Conservation (phyloP, 1,140 invertebrate species). For the Conopomorpha cramerella region DNA sequence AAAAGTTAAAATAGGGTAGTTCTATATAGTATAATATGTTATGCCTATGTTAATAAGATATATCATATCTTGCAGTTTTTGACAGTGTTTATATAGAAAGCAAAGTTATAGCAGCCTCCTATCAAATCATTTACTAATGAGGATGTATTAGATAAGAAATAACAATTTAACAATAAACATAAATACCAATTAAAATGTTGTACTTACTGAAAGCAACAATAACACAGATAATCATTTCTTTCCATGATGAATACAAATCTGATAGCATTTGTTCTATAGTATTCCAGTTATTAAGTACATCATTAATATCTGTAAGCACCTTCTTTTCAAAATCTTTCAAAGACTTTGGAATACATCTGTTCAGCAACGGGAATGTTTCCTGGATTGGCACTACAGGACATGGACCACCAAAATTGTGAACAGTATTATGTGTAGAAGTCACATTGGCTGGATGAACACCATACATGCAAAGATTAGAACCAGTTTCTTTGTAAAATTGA, state of each 20-base stretch:
- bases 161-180: too few species aligned
- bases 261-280: slow-evolving; percentile 84
- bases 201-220: slow-evolving; percentile 80
- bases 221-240: slow-evolving; percentile 80
- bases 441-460: slow-evolving; percentile 66
- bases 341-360: slow-evolving; percentile 82
- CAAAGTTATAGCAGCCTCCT: too few species aligned
- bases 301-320: slow-evolving; percentile 75
- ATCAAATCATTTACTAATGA: too few species aligned
- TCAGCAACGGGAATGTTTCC: slow-evolving; percentile 77
- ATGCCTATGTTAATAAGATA: too few species aligned
- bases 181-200: too few species aligned
- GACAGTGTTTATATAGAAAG: too few species aligned
- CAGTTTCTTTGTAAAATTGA: slow-evolving; percentile 74
- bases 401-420: slow-evolving; percentile 67
- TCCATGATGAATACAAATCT: slow-evolving; percentile 87
- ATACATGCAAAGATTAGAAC: slow-evolving; percentile 73
- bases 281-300: slow-evolving; percentile 84
- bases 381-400: slow-evolving; percentile 76
- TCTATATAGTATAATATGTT: too few species aligned
- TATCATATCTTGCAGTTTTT: too few species aligned
- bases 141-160: too few species aligned
- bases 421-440: slow-evolving; percentile 26
- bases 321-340: slow-evolving; percentile 64
- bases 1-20: too few species aligned